Conservation (phyloP, 2,888 invertebrate genomes). For the Ecliptopera silaceata region DNA sequence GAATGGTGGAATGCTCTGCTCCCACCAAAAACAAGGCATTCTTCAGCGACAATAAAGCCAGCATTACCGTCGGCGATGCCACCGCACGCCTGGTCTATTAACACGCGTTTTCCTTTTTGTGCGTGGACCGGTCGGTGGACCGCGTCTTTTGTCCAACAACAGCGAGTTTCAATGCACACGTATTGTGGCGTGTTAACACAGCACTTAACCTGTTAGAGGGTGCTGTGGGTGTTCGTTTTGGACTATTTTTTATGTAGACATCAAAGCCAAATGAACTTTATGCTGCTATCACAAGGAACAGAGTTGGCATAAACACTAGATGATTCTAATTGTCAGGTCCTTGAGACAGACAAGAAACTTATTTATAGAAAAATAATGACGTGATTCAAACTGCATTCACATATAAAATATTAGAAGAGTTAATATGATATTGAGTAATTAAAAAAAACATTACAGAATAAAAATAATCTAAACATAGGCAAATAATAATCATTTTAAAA, state of each 20-base stretch:
- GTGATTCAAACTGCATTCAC: no score
- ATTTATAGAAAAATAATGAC: no score
- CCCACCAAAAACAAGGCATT: constrained; percentile 21
- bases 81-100: constrained; percentile 62
- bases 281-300: no score
- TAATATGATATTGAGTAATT: no score
- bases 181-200: constrained; percentile 60
- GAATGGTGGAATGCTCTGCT: neutral
- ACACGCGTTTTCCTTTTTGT: constrained; percentile 52
- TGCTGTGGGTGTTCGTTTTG: constrained; percentile 55
- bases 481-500: no score
- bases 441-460: no score
- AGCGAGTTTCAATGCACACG: constrained; percentile 55
- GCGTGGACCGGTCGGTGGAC: constrained; percentile 20
- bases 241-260: constrained; percentile 15
- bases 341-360: no score
- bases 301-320: no score
- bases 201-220: constrained; percentile 73
- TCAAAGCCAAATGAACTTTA: neutral
- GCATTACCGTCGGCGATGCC: constrained; percentile 48
- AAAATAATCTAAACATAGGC: no score
- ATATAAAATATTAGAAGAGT: no score
- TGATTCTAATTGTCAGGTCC: no score
- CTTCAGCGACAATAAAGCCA: constrained; percentile 27
- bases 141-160: constrained; percentile 53